Evolutionary conservation across 2,888 invertebrate genomes (phyloP).

Genomic region (Enchytraeus crypticus): DNA sequence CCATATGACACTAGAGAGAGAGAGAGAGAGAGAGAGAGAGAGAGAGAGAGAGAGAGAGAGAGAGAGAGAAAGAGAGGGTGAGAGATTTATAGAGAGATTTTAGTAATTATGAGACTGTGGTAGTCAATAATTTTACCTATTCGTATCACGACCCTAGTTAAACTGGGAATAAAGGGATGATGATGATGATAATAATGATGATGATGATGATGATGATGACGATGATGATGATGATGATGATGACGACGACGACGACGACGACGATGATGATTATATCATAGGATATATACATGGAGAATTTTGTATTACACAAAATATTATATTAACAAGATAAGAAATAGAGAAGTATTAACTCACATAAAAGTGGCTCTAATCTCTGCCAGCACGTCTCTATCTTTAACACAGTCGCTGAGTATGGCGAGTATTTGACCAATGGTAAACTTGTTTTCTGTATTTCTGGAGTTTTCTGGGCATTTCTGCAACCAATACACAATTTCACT

Average conservation of each 20-base stretch:
- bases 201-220: neutral
- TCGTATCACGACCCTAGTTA: too few relatives aligned
- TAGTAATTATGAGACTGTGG: neutral
- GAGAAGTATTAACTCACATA: neutral
- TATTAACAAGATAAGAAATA: neutral
- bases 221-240: neutral
- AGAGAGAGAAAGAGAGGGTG: neutral
- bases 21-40: neutral
- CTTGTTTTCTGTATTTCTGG: too few relatives aligned
- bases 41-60: neutral
- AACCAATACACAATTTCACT: too few relatives aligned
- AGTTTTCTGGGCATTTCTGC: too few relatives aligned
- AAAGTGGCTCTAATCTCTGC: too few relatives aligned
- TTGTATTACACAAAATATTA: neutral
- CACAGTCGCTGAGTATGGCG: too few relatives aligned
- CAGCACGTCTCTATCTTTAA: too few relatives aligned
- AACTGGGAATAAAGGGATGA: too few relatives aligned
- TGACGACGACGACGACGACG: neutral
- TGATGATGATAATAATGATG: neutral
- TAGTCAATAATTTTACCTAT: neutral
- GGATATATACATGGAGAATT: neutral
- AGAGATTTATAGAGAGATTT: neutral
- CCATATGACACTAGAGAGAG: neutral
- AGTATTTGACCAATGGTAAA: too few relatives aligned
- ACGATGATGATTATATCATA: neutral